Evolutionary conservation across 37 sponge, comb jelly and placozoan species (phyloP).

Genomic region (Chondrosia reniformis): DNA sequence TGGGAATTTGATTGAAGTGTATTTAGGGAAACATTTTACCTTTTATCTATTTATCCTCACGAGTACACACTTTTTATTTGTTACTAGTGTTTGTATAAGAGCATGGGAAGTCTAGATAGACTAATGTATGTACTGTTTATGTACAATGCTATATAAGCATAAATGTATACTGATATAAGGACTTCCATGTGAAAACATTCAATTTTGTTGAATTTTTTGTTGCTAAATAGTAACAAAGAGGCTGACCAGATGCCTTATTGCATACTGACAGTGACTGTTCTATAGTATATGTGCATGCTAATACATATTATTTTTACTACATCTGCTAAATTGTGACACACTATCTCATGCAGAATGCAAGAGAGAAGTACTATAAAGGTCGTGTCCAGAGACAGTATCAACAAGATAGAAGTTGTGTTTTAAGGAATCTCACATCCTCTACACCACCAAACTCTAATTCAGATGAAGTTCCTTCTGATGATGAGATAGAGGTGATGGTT

Average conservation of each 20-base stretch:
- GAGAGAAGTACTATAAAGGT: slow-evolving; percentile 18
- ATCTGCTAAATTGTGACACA: background rate
- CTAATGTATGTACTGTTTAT: background rate
- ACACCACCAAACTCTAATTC: too few species aligned
- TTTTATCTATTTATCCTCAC: background rate
- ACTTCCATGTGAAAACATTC: background rate
- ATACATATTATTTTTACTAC: background rate
- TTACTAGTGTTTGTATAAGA: background rate
- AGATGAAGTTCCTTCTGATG: background rate
- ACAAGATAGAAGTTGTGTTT: slow-evolving; percentile 37
- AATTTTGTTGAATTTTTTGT: background rate
- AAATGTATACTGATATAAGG: too few species aligned
- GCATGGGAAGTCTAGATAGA: background rate
- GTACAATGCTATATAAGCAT: too few species aligned
- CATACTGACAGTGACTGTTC: too few species aligned
- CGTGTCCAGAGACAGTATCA: slow-evolving; percentile 14
- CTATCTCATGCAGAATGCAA: slow-evolving; percentile 26
- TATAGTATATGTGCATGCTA: background rate
- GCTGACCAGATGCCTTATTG: too few species aligned
- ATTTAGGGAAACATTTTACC: background rate
- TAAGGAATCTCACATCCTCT: background rate
- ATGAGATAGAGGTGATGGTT: slow-evolving; percentile 15
- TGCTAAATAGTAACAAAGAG: too few species aligned
- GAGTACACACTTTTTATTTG: background rate
- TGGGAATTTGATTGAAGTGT: background rate